Evolutionary conservation across 1,140 invertebrate species (phyloP), one percentile per base, ranked within the genome.

Genomic region (Leptinotarsa lineolata): DNA sequence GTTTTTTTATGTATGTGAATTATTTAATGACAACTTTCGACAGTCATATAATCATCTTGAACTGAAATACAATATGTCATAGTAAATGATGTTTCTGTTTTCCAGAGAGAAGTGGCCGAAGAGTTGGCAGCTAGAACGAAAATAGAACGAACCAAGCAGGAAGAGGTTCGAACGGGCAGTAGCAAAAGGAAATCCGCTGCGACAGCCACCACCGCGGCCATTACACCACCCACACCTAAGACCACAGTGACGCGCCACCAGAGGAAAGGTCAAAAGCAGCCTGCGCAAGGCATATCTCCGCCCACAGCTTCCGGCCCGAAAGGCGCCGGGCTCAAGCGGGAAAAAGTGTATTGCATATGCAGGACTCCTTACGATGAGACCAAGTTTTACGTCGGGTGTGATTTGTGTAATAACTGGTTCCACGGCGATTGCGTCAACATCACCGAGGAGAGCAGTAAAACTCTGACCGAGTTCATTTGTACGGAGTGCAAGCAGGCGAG

Each of bases 301-400:
- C 4, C 70, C 82, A 86, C 73, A 74, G 84, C 45, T 8, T 18
- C 48, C 13, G 61, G 22, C n/a, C 72, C 67, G 21, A 45, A 65
- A 6, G 22, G 48, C 1, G 63, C n/a, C 45, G 63, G 68, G 0
- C 46, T 75, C n/a, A 76, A 75, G 48, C 73, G 72, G 39, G 75
- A 77, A 39, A 78, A 77, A 63, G 86, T 97, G 0, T 94, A 97
- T 80, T 99, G 97, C 83, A 87, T 97, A 21, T 99, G 97, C 84
- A 91, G 94, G 81, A 97, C 94, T 48, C 95, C 96, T 5, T 99
- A 98, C 84, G 97, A 99, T 85, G 93, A 96, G 81, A 94, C 93
- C 13, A 96, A 95, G 92, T 98, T 99, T 85, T 99, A 99, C 85
- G 95, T 99, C 76, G 96, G 95, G 46, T 99, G 98, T 86, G 97